A percentile compares a stretch with the other conserved stretches of the same genome.
These are phyloP conservation scores for Leuciscus idus DNA, from an alignment of 2,113 vertebrate species.

Conservation along the genomic window DNA sequence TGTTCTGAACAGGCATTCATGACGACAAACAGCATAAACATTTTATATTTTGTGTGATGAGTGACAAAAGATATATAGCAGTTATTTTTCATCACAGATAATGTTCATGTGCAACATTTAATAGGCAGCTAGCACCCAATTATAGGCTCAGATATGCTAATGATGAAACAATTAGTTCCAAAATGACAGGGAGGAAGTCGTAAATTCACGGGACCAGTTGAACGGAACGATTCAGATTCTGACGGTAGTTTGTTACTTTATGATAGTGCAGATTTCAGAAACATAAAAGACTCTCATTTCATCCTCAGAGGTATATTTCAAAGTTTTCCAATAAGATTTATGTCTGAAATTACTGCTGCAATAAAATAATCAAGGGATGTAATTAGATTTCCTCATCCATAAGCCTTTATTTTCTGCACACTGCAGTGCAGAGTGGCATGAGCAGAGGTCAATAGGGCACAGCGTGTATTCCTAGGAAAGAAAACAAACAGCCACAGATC, in stretches of 20 bases:
- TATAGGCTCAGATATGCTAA: slow-evolving; percentile 49
- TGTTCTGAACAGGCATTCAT: neutral
- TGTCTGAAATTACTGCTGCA: slow-evolving; percentile 1
- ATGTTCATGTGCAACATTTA: slow-evolving; percentile 55
- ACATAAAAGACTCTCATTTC: neutral
- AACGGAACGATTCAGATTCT: slow-evolving; percentile 8
- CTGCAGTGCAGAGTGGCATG: neutral
- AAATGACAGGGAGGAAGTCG: slow-evolving; percentile 57
- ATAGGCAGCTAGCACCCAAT: slow-evolving; percentile 52
- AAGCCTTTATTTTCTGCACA: neutral
- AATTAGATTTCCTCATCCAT: slow-evolving; percentile 28
- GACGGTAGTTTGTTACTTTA: slow-evolving; percentile 2
- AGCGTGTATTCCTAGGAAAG: slow-evolving; percentile 27
- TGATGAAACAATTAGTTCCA: slow-evolving; percentile 60
- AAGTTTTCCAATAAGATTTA: slow-evolving; percentile 20
- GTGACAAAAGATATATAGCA: slow-evolving; percentile 25
- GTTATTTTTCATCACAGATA: slow-evolving; percentile 47
- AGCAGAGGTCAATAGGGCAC: slow-evolving; percentile 15
- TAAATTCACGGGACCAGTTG: slow-evolving; percentile 49
- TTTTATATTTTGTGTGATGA: neutral
- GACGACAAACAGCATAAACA: neutral
- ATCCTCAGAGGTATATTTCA: slow-evolving; percentile 19
- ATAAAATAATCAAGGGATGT: slow-evolving; percentile 24
- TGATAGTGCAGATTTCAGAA: slow-evolving; percentile 1
- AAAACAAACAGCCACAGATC: slow-evolving; percentile 26